A percentile compares a stretch with the other conserved stretches of the same genome.
Conservation (phyloP, 2,888 invertebrate species). For the Idaea aversata region DNA sequence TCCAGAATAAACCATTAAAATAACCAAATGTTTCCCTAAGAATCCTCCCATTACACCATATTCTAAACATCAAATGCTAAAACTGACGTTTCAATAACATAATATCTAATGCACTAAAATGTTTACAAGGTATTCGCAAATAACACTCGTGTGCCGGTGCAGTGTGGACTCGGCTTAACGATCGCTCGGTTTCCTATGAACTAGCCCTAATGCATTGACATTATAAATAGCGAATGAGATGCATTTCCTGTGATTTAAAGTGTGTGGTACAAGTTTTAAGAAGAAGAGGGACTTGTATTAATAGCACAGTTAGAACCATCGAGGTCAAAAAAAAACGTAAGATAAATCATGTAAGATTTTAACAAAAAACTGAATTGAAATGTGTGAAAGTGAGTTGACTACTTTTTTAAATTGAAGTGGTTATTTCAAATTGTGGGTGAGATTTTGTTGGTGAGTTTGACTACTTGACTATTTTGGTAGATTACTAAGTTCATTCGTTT, state of each 20-base stretch:
- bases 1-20: neutral
- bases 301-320: too few relatives aligned
- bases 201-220: constrained; percentile 36
- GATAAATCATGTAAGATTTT: too few relatives aligned
- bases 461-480: too few relatives aligned
- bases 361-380: too few relatives aligned
- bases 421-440: too few relatives aligned
- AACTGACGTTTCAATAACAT: constrained; percentile 19
- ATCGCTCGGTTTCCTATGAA: constrained; percentile 26
- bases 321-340: too few relatives aligned
- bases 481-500: too few relatives aligned
- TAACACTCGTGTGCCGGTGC: neutral
- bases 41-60: neutral
- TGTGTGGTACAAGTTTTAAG: constrained; percentile 23
- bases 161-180: neutral
- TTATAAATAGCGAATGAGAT: constrained; percentile 46
- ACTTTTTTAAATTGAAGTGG: too few relatives aligned
- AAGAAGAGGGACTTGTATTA: neutral
- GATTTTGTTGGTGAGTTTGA: too few relatives aligned
- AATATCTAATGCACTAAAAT: constrained; percentile 17
- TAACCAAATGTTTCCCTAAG: neutral
- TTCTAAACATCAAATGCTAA: constrained; percentile 22
- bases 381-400: too few relatives aligned
- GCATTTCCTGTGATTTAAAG: constrained; percentile 40
- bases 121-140: constrained; percentile 22